Conservation (phyloP, 2,797 vertebrate species). For the Spatula clypeata region DNA sequence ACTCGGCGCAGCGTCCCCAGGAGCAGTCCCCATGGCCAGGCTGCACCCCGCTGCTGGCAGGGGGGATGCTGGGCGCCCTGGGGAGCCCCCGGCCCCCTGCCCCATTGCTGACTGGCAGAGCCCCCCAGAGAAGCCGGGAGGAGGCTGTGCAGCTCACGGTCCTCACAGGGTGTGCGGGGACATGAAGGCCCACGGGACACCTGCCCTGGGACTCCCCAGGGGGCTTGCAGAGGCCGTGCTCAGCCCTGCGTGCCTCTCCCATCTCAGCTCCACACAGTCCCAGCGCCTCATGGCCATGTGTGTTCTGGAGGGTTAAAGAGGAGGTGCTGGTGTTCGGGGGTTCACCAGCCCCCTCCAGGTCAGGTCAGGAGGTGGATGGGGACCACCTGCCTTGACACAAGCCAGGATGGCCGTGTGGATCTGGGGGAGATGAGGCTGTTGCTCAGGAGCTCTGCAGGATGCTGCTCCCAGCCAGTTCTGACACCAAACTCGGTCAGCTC, state of each 20-base stretch:
- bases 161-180: rapidly evolving
- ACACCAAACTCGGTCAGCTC: rapidly evolving
- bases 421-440: neutral
- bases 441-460: neutral
- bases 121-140: neutral
- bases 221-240: neutral
- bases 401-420: rapidly evolving
- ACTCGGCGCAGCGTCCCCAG: rapidly evolving
- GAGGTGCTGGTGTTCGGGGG: too few relatives aligned
- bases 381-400: neutral
- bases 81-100: neutral
- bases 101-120: neutral
- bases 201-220: neutral
- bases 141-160: neutral
- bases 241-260: neutral
- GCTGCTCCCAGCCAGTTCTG: neutral
- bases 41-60: neutral
- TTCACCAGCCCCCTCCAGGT: neutral
- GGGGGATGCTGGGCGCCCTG: rapidly evolving
- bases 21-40: neutral
- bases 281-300: neutral
- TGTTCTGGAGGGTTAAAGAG: neutral
- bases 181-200: neutral
- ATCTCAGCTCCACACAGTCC: neutral
- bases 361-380: rapidly evolving